Conservation (phyloP, 2,797 vertebrate genomes). For the Leuciscus waleckii region DNA sequence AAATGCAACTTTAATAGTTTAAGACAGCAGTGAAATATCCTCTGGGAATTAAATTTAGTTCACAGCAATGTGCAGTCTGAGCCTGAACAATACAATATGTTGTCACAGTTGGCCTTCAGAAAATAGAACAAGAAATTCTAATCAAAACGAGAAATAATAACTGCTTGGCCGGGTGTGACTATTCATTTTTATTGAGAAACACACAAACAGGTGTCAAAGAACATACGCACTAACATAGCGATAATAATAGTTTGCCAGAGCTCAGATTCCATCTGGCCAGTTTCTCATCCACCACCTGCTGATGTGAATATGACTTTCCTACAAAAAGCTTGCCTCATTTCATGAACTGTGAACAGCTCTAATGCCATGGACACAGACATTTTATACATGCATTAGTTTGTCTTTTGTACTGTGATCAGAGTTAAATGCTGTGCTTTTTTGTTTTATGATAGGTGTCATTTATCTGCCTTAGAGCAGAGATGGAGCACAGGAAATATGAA, state of each 20-base stretch:
- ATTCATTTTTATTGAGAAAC: slow-evolving; percentile 23
- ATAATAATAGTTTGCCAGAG: slow-evolving; percentile 47
- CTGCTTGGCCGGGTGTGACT: slow-evolving; percentile 14
- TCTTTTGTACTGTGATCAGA: slow-evolving; percentile 60
- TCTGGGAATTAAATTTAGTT: slow-evolving; percentile 23
- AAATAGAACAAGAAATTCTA: slow-evolving; percentile 13
- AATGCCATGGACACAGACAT: slow-evolving; percentile 29
- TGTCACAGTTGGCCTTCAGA: slow-evolving; percentile 31
- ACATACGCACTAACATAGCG: slow-evolving; percentile 25
- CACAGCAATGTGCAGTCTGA: slow-evolving; percentile 11
- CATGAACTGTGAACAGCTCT: slow-evolving; percentile 11
- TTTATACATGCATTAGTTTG: not conserved
- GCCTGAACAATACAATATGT: slow-evolving; percentile 8
- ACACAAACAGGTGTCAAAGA: slow-evolving; percentile 23
- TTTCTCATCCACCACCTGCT: slow-evolving; percentile 33
- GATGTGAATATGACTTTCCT: slow-evolving; percentile 19
- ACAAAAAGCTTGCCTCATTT: slow-evolving; percentile 27
- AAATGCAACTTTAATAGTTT: slow-evolving; percentile 21
- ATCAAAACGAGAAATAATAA: slow-evolving; percentile 28
- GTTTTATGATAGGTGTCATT: not conserved
- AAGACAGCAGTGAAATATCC: slow-evolving; percentile 16
- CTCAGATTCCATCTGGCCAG: slow-evolving; percentile 48
- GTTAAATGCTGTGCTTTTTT: not conserved
- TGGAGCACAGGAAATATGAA: not conserved
- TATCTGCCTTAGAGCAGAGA: not conserved